phyloP scores from a whole-genome alignment of 2,113 vertebrate species.

The Pelodiscus sinensis region DNA sequence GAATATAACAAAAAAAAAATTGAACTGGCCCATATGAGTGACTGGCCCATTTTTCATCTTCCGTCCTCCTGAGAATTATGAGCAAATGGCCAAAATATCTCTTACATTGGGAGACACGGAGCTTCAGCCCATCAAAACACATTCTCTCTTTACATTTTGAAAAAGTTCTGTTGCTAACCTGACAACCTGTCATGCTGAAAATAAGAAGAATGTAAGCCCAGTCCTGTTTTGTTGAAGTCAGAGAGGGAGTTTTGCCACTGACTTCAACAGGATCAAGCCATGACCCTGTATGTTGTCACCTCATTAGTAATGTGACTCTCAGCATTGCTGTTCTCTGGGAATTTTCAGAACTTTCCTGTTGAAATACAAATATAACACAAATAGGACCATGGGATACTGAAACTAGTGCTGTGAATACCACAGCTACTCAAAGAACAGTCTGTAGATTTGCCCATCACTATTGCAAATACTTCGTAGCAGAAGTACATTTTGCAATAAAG shows the following conservation, averaged over 20 bases:
- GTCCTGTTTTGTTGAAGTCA: neutral
- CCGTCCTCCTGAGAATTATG: conserved; percentile 28
- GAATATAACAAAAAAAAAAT: neutral
- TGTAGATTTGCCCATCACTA: neutral
- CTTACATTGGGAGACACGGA: neutral
- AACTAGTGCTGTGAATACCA: neutral
- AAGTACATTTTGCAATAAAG: conserved; percentile 17
- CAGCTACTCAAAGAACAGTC: neutral
- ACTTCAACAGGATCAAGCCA: neutral
- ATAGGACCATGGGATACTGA: neutral
- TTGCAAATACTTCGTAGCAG: neutral
- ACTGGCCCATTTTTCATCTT: neutral
- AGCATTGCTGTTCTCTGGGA: neutral
- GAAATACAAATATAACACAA: neutral
- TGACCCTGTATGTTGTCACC: neutral
- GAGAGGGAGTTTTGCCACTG: neutral
- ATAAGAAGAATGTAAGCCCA: neutral
- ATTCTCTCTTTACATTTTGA: neutral
- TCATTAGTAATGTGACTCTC: neutral
- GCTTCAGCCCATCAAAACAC: neutral
- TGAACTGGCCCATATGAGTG: neutral
- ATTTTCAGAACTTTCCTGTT: neutral
- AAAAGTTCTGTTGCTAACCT: neutral
- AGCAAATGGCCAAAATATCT: conserved; percentile 26
- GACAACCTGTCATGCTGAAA: neutral